phyloP scores from a whole-genome alignment of 2,113 vertebrate genomes.

The Phycodurus eques region DNA sequence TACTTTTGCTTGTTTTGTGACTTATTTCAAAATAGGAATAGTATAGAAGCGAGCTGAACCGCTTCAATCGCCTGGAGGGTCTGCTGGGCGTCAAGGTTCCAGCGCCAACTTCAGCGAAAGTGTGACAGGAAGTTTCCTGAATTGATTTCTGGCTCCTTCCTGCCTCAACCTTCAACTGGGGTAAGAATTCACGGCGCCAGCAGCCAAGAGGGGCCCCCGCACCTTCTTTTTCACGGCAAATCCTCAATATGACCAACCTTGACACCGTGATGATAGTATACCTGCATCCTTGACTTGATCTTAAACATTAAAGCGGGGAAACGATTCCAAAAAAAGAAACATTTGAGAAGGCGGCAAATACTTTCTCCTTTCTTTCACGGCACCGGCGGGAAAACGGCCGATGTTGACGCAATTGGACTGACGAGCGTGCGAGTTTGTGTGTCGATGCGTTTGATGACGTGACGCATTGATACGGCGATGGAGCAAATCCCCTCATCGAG shows the following conservation, averaged over 20 bases:
- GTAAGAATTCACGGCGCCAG: not conserved
- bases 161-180: not conserved
- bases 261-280: not conserved
- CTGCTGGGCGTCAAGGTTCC: not conserved
- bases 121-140: not conserved
- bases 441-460: not conserved
- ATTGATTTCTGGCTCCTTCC: not conserved
- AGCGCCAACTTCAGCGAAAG: not conserved
- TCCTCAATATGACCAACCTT: not conserved
- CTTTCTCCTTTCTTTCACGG: too few relatives aligned
- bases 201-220: not conserved
- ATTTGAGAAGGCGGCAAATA: too few relatives aligned
- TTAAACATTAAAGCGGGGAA: too few relatives aligned
- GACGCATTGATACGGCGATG: too few relatives aligned
- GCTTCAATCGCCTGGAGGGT: not conserved
- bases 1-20: too few relatives aligned
- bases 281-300: not conserved
- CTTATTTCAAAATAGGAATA: not conserved
- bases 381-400: too few relatives aligned
- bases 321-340: too few relatives aligned
- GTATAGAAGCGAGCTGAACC: too few relatives aligned
- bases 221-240: not conserved
- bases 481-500: constrained; percentile 47
- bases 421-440: too few relatives aligned
- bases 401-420: too few relatives aligned